Evolutionary conservation across 1,140 invertebrate species (phyloP).

Genomic region (Neotoxoptera formosana): DNA sequence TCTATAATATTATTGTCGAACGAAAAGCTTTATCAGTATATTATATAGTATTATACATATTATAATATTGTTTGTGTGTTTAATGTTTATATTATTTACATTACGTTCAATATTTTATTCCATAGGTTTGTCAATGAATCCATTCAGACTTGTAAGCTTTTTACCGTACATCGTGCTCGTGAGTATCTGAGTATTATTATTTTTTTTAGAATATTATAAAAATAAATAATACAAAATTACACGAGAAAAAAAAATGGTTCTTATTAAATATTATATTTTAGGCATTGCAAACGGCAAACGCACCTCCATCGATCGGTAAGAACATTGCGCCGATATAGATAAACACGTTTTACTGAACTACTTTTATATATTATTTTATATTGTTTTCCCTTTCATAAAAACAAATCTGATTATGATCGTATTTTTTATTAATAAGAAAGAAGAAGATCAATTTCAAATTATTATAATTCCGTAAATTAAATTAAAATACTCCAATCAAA

Average conservation of each 20-base stretch:
- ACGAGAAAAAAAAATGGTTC: background rate
- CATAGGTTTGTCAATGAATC: background rate
- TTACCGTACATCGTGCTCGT: background rate
- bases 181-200: background rate
- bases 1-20: too few relatives aligned
- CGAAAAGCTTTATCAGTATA: too few relatives aligned
- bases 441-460: background rate
- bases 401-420: too few relatives aligned
- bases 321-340: background rate
- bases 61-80: too few relatives aligned
- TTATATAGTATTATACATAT: too few relatives aligned
- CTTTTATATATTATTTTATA: too few relatives aligned
- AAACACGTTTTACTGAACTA: too few relatives aligned
- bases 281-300: background rate
- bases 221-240: too few relatives aligned
- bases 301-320: background rate
- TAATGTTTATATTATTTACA: too few relatives aligned
- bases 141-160: background rate
- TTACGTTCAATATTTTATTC: too few relatives aligned
- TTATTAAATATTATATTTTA: background rate
- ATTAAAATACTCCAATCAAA: background rate
- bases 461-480: background rate
- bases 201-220: background rate
- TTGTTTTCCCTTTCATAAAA: background rate
- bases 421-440: background rate